Evolutionary conservation across 2,113 vertebrate species (phyloP).

Genomic region (Triplophysa rosa): DNA sequence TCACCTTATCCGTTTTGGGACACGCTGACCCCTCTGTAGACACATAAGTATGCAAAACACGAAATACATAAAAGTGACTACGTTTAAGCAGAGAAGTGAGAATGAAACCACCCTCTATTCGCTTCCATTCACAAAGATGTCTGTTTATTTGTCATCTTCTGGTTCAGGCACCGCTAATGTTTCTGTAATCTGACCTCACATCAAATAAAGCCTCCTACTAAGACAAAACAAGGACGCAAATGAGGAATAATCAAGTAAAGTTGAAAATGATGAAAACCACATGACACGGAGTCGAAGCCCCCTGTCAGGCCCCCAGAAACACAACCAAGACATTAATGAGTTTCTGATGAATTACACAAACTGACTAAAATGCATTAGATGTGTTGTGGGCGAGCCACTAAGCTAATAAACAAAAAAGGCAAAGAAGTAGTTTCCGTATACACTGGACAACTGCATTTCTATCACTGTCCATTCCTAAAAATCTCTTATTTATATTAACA

Average conservation of each 20-base stretch:
- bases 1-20: conserved; percentile 3
- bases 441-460: background rate
- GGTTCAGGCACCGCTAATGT: background rate
- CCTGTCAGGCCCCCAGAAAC: conserved; percentile 13
- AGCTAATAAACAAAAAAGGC: conserved; percentile 9
- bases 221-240: conserved; percentile 32
- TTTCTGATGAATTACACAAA: conserved; percentile 52
- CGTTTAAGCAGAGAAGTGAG: background rate
- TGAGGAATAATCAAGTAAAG: conserved; percentile 34
- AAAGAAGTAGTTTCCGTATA: too few relatives aligned
- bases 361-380: conserved; percentile 29
- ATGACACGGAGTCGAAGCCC: conserved; percentile 25
- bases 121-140: background rate
- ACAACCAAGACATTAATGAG: conserved; percentile 48
- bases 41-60: background rate
- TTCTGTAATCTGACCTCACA: conserved; percentile 22
- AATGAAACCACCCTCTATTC: background rate
- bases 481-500: too few relatives aligned
- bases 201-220: conserved; percentile 19
- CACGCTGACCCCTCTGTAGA: background rate
- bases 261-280: conserved; percentile 47
- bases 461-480: too few relatives aligned
- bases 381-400: background rate
- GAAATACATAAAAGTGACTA: background rate
- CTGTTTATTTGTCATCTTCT: conserved; percentile 31